Conservation (phyloP, 2,113 vertebrate genomes). For the Hymenochirus boettgeri region DNA sequence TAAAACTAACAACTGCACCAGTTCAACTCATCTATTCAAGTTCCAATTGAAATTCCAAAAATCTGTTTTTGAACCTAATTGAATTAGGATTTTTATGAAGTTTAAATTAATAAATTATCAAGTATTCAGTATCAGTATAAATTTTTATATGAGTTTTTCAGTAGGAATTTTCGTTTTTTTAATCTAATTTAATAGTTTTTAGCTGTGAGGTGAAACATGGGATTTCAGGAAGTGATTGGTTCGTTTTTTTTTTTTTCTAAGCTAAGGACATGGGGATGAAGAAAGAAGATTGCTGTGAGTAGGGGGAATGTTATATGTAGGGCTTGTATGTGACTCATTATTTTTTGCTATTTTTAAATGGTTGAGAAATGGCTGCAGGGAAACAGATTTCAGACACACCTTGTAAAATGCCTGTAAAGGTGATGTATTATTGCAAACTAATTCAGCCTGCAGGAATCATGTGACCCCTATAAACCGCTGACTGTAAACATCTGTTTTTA, state of each 20-base stretch:
- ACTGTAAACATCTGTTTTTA: slow-evolving; percentile 5
- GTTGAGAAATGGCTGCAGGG: slow-evolving; percentile 13
- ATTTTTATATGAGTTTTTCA: too few relatives aligned
- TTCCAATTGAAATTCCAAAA: too few relatives aligned
- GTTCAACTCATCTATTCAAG: too few relatives aligned
- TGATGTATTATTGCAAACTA: slow-evolving; percentile 18
- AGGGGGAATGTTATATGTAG: neutral
- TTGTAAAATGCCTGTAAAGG: slow-evolving; percentile 15
- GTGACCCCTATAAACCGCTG: slow-evolving; percentile 8
- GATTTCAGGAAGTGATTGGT: too few relatives aligned
- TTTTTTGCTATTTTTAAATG: slow-evolving; percentile 7
- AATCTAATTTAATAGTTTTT: too few relatives aligned
- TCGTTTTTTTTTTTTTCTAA: neutral
- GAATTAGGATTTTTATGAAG: too few relatives aligned
- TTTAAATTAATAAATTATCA: too few relatives aligned
- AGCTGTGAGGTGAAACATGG: too few relatives aligned
- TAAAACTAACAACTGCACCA: too few relatives aligned
- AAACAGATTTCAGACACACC: slow-evolving; percentile 1
- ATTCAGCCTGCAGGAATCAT: neutral
- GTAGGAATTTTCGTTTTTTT: too few relatives aligned
- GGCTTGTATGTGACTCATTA: slow-evolving; percentile 23
- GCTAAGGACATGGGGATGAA: neutral
- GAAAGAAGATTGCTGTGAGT: neutral
- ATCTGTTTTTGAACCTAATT: too few relatives aligned
- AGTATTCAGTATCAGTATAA: too few relatives aligned